Evolutionary conservation across 2,888 invertebrate species (phyloP).

Genomic region (Glaucopsyche alexis): DNA sequence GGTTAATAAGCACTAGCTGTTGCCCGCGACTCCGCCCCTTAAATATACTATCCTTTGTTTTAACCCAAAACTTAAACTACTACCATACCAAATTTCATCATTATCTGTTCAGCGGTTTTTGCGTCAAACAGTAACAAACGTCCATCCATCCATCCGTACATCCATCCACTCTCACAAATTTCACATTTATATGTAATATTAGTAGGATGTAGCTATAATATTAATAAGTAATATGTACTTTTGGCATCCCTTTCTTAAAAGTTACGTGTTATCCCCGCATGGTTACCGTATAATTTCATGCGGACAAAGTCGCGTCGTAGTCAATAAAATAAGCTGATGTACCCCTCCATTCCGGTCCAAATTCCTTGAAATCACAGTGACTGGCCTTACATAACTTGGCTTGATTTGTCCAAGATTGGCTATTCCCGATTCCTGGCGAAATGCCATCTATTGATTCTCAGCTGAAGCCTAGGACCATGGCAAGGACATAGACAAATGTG

Average conservation of each 20-base stretch:
- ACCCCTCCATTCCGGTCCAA: neutral
- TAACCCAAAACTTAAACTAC: no score
- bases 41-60: no score
- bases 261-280: no score
- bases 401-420: constrained; percentile 20
- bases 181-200: no score
- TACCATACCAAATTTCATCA: no score
- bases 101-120: no score
- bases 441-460: constrained; percentile 14
- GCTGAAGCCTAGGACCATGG: neutral
- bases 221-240: no score
- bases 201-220: neutral
- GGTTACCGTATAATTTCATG: neutral
- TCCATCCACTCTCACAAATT: no score
- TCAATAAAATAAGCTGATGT: constrained; percentile 19
- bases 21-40: no score
- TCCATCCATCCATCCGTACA: no score
- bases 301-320: neutral
- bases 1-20: neutral
- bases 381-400: constrained; percentile 9
- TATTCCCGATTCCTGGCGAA: constrained; percentile 11
- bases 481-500: neutral
- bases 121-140: no score
- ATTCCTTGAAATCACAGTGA: constrained; percentile 10
- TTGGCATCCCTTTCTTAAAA: no score